phyloP scores from a whole-genome alignment of 2,113 vertebrate species.

The Passer montanus region DNA sequence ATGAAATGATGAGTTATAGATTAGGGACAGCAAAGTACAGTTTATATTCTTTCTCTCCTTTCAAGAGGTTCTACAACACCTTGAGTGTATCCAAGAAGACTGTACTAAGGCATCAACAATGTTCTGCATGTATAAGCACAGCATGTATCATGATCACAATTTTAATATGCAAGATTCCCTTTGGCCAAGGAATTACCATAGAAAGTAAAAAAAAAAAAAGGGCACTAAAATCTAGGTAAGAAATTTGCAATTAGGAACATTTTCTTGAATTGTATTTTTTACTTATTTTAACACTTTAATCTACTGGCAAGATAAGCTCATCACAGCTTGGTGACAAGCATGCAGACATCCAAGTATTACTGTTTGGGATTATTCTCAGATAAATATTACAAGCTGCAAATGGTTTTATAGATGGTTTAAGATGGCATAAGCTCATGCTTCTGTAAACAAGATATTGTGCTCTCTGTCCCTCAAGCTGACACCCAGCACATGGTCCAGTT shows the following conservation, averaged over 20 bases:
- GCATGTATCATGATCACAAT: neutral
- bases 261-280: neutral
- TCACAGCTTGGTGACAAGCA: neutral
- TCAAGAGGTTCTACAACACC: neutral
- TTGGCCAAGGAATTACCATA: neutral
- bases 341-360: neutral
- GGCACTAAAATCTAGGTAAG: neutral
- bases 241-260: neutral
- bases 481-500: neutral
- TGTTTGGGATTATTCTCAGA: neutral
- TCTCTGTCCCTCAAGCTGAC: neutral
- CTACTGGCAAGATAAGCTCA: neutral
- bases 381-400: neutral
- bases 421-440: neutral
- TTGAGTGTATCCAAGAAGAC: neutral
- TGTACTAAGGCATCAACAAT: neutral
- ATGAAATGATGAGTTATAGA: neutral
- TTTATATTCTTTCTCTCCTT: neutral
- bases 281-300: neutral
- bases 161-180: neutral
- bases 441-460: neutral
- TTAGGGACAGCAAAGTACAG: neutral
- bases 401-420: neutral
- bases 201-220: constrained; percentile 5
- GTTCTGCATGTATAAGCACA: neutral